phyloP scores from a whole-genome alignment of 2,113 vertebrate genomes.

The Eonycteris spelaea region DNA sequence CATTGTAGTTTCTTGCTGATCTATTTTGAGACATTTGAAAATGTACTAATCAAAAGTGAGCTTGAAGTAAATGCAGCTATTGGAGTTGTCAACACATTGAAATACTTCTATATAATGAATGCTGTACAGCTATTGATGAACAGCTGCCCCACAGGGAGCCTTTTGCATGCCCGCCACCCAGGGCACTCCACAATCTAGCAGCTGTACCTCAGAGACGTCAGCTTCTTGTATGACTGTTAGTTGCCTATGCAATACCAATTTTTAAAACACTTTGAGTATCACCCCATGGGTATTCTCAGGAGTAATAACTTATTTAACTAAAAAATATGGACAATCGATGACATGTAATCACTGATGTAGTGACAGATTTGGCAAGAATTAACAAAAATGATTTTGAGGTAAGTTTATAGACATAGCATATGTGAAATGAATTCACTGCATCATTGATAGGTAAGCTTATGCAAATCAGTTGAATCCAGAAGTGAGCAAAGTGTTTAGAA shows the following conservation, averaged over 20 bases:
- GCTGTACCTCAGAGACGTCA: neutral
- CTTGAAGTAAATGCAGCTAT: neutral
- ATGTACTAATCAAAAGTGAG: neutral
- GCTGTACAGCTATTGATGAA: no score
- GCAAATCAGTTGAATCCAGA: neutral
- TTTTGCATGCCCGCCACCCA: accelerated
- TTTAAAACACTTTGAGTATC: neutral
- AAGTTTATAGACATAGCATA: no score
- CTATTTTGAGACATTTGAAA: slow-evolving; percentile 9
- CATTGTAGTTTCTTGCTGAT: neutral
- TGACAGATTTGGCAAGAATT: neutral
- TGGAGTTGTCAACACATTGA: neutral
- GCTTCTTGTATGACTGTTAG: no score
- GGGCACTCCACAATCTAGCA: no score
- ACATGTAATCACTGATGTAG: neutral
- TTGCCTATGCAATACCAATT: no score
- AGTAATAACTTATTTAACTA: neutral
- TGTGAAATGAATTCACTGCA: neutral
- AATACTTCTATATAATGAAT: neutral
- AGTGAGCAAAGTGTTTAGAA: neutral
- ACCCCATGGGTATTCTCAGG: neutral
- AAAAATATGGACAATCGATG: neutral
- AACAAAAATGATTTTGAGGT: neutral
- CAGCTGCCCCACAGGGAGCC: neutral
- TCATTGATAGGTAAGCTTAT: neutral